Base-by-base conservation (phyloP, 1,140 invertebrate genomes). In the Aleiodes sp. region DNA sequence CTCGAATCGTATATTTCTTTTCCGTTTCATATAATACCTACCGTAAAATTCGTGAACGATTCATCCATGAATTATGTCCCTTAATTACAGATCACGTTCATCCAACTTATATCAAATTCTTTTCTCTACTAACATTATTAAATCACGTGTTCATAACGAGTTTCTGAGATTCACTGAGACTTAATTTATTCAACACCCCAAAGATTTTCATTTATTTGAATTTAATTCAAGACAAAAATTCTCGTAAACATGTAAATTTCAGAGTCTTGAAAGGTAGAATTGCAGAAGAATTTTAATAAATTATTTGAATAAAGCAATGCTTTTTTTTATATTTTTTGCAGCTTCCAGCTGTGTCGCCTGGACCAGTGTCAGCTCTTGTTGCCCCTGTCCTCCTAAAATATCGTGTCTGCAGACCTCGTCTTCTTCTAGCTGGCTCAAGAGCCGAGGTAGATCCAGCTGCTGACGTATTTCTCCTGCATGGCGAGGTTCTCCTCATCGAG, bases 401-500 rank as follows among this genome's bases (percentile, higher is more conserved):
- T 66, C 80, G 84, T 59, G 82, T 86, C 29, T 84, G 81, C 70
- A 78, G 81, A 39, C 81, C 84, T 14, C 77, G 81, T 74, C 68
- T 86, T 68, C 69, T 90, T 64, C 87, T 92, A 24, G 89, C 89
- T 19, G 90, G 90, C 6, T 91, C 90, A 1, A 88, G 89, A 75
- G 89, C 90, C 43, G 88, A 88, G 41, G 87, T 90, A 16, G 88
- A 90, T 73, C 87, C 82, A 72, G 88, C 83, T 24, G 88, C 89
- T 3, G 87, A 88, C 31, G 88, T 89, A 6, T 77, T 84, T 14
- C 83, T 87, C 0, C 76, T 90, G 60, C 88, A 90, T 73, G 89
- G 89, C 2, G 90, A 91, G 76, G 87, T 90, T 2, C 73, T 90
- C n/a, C 84, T 91, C 10, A 85, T 90, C 61, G 89, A 91, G 76